These are phyloP conservation scores for Neoascia interrupta DNA, from an alignment of 2,888 invertebrate species.

Conservation along the genomic window DNA sequence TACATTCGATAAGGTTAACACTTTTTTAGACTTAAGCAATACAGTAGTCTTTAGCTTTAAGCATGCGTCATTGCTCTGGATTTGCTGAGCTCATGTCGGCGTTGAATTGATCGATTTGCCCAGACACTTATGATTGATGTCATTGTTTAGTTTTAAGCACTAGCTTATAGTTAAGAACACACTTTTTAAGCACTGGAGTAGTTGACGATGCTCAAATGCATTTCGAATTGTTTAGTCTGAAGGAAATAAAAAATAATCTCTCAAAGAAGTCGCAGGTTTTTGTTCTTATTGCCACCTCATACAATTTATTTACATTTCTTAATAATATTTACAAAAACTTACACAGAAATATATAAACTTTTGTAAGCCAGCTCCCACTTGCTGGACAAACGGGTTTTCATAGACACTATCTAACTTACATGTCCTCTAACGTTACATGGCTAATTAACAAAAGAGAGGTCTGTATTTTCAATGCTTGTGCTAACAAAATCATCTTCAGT, in stretches of 20 bases:
- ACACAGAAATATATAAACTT: too few species aligned
- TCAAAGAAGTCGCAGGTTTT: background rate
- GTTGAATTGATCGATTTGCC: slow-evolving; percentile 10
- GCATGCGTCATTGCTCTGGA: background rate
- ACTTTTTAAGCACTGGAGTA: slow-evolving; percentile 23
- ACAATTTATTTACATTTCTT: too few species aligned
- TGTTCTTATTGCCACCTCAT: too few species aligned
- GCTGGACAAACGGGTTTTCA: too few species aligned
- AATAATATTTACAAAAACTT: too few species aligned
- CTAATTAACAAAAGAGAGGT: too few species aligned
- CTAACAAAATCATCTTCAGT: slow-evolving; percentile 59
- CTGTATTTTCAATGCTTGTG: slow-evolving; percentile 26
- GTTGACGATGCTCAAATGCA: slow-evolving; percentile 43
- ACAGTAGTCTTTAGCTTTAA: slow-evolving; percentile 22
- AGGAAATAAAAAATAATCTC: background rate
- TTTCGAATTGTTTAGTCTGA: slow-evolving; percentile 55
- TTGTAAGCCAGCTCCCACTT: too few species aligned
- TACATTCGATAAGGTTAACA: slow-evolving; percentile 12
- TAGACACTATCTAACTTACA: too few species aligned
- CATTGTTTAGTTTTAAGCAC: slow-evolving; percentile 44
- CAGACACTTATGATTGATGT: slow-evolving; percentile 16
- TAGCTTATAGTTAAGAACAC: background rate
- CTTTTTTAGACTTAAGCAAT: slow-evolving; percentile 14
- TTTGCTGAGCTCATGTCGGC: background rate
- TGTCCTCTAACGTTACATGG: too few species aligned